These are phyloP conservation scores for Melolontha melolontha DNA, from an alignment of 2,888 invertebrate genomes.

Conservation along the genomic window DNA sequence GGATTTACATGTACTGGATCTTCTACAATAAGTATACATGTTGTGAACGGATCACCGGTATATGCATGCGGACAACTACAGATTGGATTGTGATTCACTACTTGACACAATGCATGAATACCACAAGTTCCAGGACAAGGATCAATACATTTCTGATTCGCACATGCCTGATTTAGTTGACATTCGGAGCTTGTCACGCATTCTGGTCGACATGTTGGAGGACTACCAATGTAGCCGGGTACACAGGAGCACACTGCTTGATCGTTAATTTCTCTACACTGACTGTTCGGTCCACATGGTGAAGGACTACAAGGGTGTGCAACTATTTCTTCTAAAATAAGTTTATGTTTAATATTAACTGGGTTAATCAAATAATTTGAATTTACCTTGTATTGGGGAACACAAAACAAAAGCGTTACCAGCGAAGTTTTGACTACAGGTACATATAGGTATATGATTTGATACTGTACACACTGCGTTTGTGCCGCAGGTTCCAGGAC, in stretches of 20 bases:
- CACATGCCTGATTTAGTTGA: conserved; percentile 68
- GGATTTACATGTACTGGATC: conserved; percentile 67
- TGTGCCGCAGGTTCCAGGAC: conserved; percentile 78
- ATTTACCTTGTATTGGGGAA: conserved; percentile 65
- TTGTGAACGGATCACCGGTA: conserved; percentile 73
- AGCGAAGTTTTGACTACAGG: conserved; percentile 69
- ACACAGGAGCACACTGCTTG: conserved; percentile 71
- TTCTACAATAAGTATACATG: conserved; percentile 44
- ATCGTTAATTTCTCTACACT: conserved; percentile 68
- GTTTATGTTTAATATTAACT: not conserved
- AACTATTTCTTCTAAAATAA: conserved; percentile 43
- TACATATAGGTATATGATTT: conserved; percentile 80
- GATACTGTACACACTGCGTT: conserved; percentile 79
- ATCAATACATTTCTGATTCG: conserved; percentile 72
- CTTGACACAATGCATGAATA: conserved; percentile 68
- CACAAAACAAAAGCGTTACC: conserved; percentile 81
- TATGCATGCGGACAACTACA: conserved; percentile 69
- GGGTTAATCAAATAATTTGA: not conserved
- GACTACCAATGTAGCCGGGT: conserved; percentile 69
- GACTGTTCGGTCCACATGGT: conserved; percentile 70
- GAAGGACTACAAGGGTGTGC: conserved; percentile 69
- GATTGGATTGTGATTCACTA: conserved; percentile 71
- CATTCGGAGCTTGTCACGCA: conserved; percentile 72
- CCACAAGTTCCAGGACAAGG: conserved; percentile 73
- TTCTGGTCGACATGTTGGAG: conserved; percentile 71